Evolutionary conservation across 2,797 vertebrate species (phyloP).

Genomic region (Mergus octosetaceus): DNA sequence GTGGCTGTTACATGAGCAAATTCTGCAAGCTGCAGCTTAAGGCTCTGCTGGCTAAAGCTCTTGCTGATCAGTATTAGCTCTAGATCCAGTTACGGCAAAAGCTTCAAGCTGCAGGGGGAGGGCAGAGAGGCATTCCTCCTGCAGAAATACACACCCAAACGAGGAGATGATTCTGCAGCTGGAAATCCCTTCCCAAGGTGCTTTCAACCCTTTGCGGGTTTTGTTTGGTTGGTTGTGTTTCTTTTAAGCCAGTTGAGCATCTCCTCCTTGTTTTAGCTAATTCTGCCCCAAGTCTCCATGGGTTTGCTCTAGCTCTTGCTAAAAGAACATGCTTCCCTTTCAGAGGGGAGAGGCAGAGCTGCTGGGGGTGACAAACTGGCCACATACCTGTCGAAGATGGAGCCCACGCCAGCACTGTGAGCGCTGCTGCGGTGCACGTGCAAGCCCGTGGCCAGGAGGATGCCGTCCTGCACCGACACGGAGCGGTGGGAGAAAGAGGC

Average conservation of each 20-base stretch:
- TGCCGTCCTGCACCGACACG: conserved; percentile 91
- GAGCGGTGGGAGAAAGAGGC: conserved; percentile 98
- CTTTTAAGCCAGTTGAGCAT: not conserved
- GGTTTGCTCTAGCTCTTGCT: not conserved
- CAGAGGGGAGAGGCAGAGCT: not conserved
- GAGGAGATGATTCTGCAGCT: not conserved
- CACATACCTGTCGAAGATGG: conserved; percentile 92
- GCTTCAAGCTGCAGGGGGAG: not conserved
- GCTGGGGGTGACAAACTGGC: not conserved
- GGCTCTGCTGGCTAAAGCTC: not conserved
- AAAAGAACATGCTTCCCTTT: not conserved
- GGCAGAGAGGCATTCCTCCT: not conserved
- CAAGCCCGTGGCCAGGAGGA: conserved; percentile 92
- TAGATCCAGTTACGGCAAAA: not conserved
- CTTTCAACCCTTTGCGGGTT: not conserved
- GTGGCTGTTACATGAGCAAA: not conserved
- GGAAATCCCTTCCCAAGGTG: not conserved
- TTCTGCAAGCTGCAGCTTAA: not conserved
- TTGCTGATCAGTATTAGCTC: not conserved
- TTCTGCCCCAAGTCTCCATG: not conserved
- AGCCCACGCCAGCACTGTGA: conserved; percentile 91
- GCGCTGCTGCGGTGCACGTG: conserved; percentile 93
- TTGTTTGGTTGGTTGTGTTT: not conserved
- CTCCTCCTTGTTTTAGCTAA: not conserved
- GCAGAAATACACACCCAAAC: not conserved